Base-by-base conservation (phyloP, 2,113 vertebrate species). In the Melanerpes formicivorus region DNA sequence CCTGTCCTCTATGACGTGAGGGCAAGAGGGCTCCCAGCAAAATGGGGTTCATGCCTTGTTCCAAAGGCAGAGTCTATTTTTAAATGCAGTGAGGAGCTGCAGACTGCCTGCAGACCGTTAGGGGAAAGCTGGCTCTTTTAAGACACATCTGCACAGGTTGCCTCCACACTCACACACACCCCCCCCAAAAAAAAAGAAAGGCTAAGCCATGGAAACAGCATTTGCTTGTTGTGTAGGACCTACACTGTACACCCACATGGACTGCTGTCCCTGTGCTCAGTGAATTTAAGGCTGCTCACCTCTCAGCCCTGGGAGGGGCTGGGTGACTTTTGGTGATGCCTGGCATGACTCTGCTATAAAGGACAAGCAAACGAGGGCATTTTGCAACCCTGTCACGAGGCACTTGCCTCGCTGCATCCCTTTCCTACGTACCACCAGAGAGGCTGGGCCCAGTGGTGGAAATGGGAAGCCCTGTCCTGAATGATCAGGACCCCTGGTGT, bases 61-160 rank as follows among this genome's bases (percentile, higher is more conserved):
- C 37, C 59, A 74, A 80, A 46, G 17, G n/a, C 29, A 75, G 9
- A 14, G 10, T 12, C 18, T 56, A 44, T 59, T 90, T 88, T 80
- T 70, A 71, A 80, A 72, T 3, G 8, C 7, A 32, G 21, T 6
- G 30, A 70, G 65, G 29, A 88, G 56, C 9, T 78, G 66, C n/a
- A 83, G 83, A 94, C 48, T 3, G 5, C 34, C 72, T 87, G 50
- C 58, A 73, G 46, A 65, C 50, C 12, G 3, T 77, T 46, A 86
- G 64, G 46, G 58, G 75, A 87, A 80, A 87, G 27, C 9, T 80
- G 79, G 46, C 59, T 91, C 46, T 77, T 87, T 84, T 80, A 85
- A 87, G 79, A 83, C 29, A 55, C 1, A 42, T 50, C 17, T 71
- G 74, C 15, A 16, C 2, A 46, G 32, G 71, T 78, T 5, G 2